Percentiles rank a stretch among this genome's conserved stretches.
These are phyloP conservation scores for Archips xylosteana DNA, from an alignment of 2,888 invertebrate species.

Conservation along the genomic window DNA sequence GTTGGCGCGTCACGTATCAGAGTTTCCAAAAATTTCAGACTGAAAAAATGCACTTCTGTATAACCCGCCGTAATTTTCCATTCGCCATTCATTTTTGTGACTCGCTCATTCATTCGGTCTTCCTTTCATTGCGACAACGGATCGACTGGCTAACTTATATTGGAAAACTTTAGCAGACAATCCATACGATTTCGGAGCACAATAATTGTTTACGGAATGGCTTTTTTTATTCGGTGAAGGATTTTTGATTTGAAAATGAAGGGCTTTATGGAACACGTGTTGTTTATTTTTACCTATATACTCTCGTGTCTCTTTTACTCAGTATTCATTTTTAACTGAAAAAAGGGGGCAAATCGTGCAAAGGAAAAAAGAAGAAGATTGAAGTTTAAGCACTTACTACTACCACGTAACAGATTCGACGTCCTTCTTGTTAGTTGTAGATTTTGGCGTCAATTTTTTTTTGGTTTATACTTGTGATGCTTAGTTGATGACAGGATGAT, in stretches of 20 bases:
- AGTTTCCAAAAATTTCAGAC: conserved; percentile 2
- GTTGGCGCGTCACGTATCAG: not conserved
- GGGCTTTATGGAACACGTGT: not conserved
- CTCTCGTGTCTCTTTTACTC: too few relatives aligned
- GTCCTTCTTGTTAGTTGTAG: too few relatives aligned
- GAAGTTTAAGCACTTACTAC: too few relatives aligned
- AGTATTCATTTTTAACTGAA: too few relatives aligned
- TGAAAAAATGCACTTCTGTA: conserved; percentile 20
- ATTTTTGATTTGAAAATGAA: conserved; percentile 2
- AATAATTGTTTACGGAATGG: conserved; percentile 40
- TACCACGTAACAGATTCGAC: too few relatives aligned
- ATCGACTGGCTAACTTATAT: conserved; percentile 44
- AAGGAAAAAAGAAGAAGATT: too few relatives aligned
- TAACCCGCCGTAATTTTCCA: conserved; percentile 25
- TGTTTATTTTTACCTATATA: not conserved
- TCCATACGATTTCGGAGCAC: conserved; percentile 41
- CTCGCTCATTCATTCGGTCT: conserved; percentile 34
- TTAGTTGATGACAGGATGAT: too few relatives aligned
- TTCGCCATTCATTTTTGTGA: conserved; percentile 34
- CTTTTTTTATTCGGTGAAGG: conserved; percentile 15
- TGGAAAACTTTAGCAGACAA: conserved; percentile 44
- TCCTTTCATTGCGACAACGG: conserved; percentile 29
- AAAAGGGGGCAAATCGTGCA: too few relatives aligned
- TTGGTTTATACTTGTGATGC: too few relatives aligned
- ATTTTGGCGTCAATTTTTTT: too few relatives aligned